phyloP scores from a whole-genome alignment of 2,113 vertebrate genomes.

The Ondatra zibethicus region DNA sequence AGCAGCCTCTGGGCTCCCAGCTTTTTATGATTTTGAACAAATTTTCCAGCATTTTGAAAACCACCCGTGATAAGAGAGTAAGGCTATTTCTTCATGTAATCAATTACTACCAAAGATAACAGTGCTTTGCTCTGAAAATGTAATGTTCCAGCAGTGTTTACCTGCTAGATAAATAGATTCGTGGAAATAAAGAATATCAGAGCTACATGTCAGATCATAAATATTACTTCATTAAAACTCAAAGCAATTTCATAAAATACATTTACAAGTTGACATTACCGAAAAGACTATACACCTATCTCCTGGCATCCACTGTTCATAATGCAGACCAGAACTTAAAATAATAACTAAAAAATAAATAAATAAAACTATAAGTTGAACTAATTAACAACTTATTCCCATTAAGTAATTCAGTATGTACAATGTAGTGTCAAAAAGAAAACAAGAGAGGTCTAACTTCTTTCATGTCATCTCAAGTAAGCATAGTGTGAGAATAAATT shows the following conservation, averaged over 20 bases:
- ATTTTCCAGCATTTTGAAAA: slow-evolving; percentile 30
- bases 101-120: slow-evolving; percentile 11
- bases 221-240: slow-evolving; percentile 53
- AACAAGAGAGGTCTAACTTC: neutral
- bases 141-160: slow-evolving; percentile 49
- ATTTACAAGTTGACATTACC: neutral
- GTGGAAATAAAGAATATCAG: neutral
- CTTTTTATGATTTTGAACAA: slow-evolving; percentile 57
- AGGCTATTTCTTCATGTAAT: slow-evolving; percentile 38
- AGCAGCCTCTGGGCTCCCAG: neutral
- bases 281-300: neutral
- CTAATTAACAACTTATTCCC: neutral
- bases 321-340: neutral
- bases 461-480: neutral
- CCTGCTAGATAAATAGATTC: slow-evolving; percentile 30
- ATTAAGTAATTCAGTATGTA: neutral
- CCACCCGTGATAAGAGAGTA: slow-evolving; percentile 34
- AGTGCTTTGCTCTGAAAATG: neutral
- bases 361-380: neutral
- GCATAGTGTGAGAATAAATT: neutral
- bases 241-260: neutral
- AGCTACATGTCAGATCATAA: neutral
- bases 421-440: neutral
- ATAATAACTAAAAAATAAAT: too few species aligned
- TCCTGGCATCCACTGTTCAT: neutral